phyloP scores from a whole-genome alignment of 2,797 vertebrate species.

The Esox lucius region DNA sequence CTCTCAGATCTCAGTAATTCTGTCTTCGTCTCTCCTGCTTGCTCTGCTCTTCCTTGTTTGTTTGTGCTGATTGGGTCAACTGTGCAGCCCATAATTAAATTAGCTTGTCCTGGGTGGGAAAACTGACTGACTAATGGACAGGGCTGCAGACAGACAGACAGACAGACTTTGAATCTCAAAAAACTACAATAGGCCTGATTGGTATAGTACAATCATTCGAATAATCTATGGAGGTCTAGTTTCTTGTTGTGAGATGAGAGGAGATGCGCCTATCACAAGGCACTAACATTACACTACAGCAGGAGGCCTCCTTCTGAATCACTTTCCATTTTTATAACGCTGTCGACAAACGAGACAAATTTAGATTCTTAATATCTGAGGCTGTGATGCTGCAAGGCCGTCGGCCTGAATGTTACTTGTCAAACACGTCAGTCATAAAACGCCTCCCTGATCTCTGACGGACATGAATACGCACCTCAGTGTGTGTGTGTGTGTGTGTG shows the following conservation, averaged over 20 bases:
- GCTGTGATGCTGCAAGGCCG: conserved; percentile 39
- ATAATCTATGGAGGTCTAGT: conserved; percentile 18
- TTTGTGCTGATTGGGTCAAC: conserved; percentile 66
- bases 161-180: not conserved
- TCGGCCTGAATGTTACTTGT: conserved; percentile 31
- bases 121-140: not conserved
- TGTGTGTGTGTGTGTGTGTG: no score
- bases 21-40: conserved; percentile 45
- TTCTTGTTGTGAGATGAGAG: conserved; percentile 49
- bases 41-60: conserved; percentile 40
- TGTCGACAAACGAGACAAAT: conserved; percentile 66
- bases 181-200: not conserved
- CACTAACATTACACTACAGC: conserved; percentile 39
- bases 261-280: conserved; percentile 48
- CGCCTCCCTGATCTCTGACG: conserved; percentile 19
- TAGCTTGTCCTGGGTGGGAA: conserved; percentile 54
- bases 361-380: conserved; percentile 51
- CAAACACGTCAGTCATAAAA: conserved; percentile 16
- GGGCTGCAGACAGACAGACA: conserved; percentile 6
- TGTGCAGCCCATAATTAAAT: conserved; percentile 68
- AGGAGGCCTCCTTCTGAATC: conserved; percentile 52
- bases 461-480: conserved; percentile 15
- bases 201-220: conserved; percentile 34
- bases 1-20: conserved; percentile 5
- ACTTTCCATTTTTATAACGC: conserved; percentile 48